These are phyloP conservation scores for Liodrosophila aerea DNA, from an alignment of 2,888 invertebrate species.

Conservation along the genomic window DNA sequence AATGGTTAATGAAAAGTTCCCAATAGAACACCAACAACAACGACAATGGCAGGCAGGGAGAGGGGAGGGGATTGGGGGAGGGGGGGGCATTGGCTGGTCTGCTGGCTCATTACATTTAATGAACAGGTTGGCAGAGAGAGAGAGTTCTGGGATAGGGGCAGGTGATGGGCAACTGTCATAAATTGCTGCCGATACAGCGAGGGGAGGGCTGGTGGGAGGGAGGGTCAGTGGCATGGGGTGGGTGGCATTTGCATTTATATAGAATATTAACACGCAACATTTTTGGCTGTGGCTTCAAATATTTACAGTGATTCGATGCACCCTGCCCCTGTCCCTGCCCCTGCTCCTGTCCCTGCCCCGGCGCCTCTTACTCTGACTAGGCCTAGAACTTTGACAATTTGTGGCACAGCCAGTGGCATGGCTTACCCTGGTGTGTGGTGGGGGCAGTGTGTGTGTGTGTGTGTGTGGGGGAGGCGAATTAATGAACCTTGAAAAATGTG, in stretches of 20 bases:
- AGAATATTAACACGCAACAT: conserved; percentile 77
- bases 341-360: conserved; percentile 21
- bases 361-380: conserved; percentile 32
- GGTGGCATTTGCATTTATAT: conserved; percentile 74
- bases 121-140: conserved; percentile 48
- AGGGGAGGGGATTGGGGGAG: not conserved
- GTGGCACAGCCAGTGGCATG: conserved; percentile 8
- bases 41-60: conserved; percentile 13
- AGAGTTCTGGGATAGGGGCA: conserved; percentile 10
- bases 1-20: conserved; percentile 79
- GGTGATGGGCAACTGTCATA: conserved; percentile 72
- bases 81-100: conserved; percentile 34
- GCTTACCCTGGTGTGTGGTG: not conserved
- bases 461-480: conserved; percentile 45
- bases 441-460: not conserved
- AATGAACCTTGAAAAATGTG: conserved; percentile 78
- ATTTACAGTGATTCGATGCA: conserved; percentile 68
- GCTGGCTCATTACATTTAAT: conserved; percentile 72
- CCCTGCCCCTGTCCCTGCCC: not conserved
- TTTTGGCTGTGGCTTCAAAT: conserved; percentile 68
- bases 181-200: conserved; percentile 41
- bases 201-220: conserved; percentile 12
- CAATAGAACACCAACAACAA: conserved; percentile 31
- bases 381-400: conserved; percentile 42
- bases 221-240: conserved; percentile 16